Conservation (phyloP, 2,888 invertebrate genomes). For the Clostera curtula region DNA sequence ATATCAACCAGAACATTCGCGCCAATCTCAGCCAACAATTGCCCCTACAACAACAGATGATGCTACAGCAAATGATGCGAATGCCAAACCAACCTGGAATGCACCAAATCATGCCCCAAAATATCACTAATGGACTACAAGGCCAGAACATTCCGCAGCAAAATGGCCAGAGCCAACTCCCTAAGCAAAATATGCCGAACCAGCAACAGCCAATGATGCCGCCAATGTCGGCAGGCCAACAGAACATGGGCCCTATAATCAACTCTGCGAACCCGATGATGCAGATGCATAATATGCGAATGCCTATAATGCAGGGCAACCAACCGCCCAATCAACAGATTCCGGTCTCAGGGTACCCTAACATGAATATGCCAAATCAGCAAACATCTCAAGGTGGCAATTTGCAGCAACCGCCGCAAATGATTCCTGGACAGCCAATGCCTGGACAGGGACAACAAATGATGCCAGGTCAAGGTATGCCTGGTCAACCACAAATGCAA, state of each 20-base stretch:
- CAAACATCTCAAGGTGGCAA: constrained; percentile 34
- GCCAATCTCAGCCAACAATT: constrained; percentile 42
- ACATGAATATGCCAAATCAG: constrained; percentile 42
- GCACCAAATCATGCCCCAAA: constrained; percentile 45
- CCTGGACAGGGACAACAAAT: constrained; percentile 32
- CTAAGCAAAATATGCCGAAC: constrained; percentile 44
- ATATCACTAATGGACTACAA: constrained; percentile 36
- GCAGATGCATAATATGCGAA: constrained; percentile 62
- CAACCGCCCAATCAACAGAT: constrained; percentile 41
- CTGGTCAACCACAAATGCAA: constrained; percentile 33
- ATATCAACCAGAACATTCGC: constrained; percentile 50
- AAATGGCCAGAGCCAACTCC: constrained; percentile 38
- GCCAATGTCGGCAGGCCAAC: constrained; percentile 44
- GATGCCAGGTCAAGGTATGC: constrained; percentile 20
- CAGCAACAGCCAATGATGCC: constrained; percentile 50
- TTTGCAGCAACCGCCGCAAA: constrained; percentile 34
- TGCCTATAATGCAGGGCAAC: constrained; percentile 50
- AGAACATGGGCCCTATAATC: constrained; percentile 39
- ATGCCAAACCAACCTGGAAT: constrained; percentile 48
- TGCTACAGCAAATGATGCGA: constrained; percentile 59
- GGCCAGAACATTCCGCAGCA: constrained; percentile 36
- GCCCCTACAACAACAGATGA: constrained; percentile 49
- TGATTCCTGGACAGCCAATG: constrained; percentile 41
- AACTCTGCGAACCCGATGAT: constrained; percentile 51
- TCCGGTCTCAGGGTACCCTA: constrained; percentile 42